Conservation (phyloP, 2,797 vertebrate genomes). For the Heteromormyrus szaboi region DNA sequence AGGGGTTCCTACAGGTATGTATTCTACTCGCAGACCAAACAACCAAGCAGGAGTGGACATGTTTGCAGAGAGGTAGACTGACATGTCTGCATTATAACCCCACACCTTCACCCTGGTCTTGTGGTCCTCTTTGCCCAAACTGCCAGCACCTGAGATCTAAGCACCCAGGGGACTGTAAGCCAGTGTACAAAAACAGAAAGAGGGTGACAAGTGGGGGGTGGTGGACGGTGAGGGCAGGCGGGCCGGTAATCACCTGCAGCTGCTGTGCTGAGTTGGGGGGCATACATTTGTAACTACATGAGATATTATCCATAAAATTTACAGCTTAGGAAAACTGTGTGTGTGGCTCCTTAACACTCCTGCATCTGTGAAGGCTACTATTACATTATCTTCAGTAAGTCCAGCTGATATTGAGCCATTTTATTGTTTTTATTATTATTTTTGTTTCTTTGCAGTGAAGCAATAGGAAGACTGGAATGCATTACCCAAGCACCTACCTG, state of each 20-base stretch:
- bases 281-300: conserved; percentile 65
- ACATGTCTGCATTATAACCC: not conserved
- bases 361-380: conserved; percentile 46
- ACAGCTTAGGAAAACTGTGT: conserved; percentile 60
- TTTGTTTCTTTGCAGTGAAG: not conserved
- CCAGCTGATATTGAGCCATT: not conserved
- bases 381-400: not conserved
- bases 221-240: conserved; percentile 16
- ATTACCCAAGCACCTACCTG: not conserved
- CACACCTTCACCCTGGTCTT: not conserved
- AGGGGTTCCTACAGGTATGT: not conserved
- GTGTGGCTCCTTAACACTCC: conserved; percentile 57
- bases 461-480: not conserved
- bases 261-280: conserved; percentile 49
- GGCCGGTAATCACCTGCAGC: conserved; percentile 59
- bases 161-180: not conserved
- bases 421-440: not conserved
- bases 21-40: not conserved
- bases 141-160: not conserved
- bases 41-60: not conserved
- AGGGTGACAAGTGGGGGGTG: not conserved
- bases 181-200: not conserved
- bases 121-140: not conserved
- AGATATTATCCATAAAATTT: conserved; percentile 69
- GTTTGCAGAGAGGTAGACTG: not conserved